These are phyloP conservation scores for Synchiropus splendidus DNA, from an alignment of 2,113 vertebrate species.

Conservation along the genomic window DNA sequence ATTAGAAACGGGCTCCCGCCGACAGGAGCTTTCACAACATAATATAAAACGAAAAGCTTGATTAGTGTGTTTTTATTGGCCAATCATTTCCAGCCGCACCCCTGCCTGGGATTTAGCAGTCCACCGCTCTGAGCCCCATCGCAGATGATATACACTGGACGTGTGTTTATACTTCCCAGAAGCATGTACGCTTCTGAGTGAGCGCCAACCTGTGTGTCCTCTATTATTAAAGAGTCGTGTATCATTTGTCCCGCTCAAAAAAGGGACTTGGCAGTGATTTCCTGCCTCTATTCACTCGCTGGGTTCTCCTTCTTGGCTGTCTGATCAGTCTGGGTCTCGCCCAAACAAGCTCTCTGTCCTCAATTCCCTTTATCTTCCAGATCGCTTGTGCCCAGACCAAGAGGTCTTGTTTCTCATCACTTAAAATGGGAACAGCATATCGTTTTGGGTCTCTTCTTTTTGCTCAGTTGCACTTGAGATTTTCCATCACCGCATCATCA, in stretches of 20 bases:
- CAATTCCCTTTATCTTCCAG: conserved; percentile 49
- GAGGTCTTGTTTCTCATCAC: too few species aligned
- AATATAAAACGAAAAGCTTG: too few species aligned
- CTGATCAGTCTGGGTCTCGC: conserved; percentile 33
- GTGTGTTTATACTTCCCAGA: background rate
- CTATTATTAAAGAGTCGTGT: conserved; percentile 5
- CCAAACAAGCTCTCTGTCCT: conserved; percentile 41
- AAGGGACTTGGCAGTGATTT: conserved; percentile 9
- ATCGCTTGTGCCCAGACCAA: conserved; percentile 35
- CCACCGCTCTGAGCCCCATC: too few species aligned
- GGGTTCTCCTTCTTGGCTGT: conserved; percentile 40
- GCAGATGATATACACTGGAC: too few species aligned
- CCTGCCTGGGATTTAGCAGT: background rate
- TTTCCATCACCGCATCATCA: too few species aligned
- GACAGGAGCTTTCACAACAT: too few species aligned
- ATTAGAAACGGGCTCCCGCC: too few species aligned
- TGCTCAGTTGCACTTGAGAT: too few species aligned
- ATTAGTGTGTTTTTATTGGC: too few species aligned
- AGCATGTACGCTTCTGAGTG: background rate
- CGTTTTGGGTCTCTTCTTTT: too few species aligned
- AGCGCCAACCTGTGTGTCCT: background rate
- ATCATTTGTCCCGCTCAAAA: conserved; percentile 10
- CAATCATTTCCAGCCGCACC: background rate
- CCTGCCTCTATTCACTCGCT: conserved; percentile 21
- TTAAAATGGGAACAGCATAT: too few species aligned